A percentile compares a stretch with the other conserved stretches of the same genome.
phyloP scores from a whole-genome alignment of 2,888 invertebrate genomes.

The Gari tellinella region DNA sequence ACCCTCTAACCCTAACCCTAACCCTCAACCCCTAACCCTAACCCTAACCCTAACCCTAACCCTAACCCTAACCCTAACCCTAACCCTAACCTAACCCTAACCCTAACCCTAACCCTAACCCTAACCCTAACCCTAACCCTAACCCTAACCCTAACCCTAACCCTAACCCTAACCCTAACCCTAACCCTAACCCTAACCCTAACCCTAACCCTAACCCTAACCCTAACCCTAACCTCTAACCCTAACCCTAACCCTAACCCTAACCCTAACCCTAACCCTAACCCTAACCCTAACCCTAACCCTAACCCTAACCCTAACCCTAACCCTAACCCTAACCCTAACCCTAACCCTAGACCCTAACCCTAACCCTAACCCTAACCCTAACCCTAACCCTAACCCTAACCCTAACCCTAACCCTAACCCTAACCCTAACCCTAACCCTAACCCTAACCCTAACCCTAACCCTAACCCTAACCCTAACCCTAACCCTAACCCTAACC shows the following conservation, averaged over 20 bases:
- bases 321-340: conserved; percentile 61
- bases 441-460: conserved; percentile 54
- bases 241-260: conserved; percentile 51
- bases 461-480: conserved; percentile 51
- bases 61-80: conserved; percentile 53
- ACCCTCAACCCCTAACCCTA: conserved; percentile 70
- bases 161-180: conserved; percentile 51
- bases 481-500: conserved; percentile 49
- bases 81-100: no score
- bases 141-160: conserved; percentile 41
- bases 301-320: conserved; percentile 68
- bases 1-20: conserved; percentile 69
- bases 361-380: conserved; percentile 66
- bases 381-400: conserved; percentile 58
- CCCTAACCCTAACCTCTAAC: conserved; percentile 47
- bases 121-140: conserved; percentile 58
- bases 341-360: conserved; percentile 59
- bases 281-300: conserved; percentile 48
- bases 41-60: conserved; percentile 67
- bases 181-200: conserved; percentile 59
- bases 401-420: conserved; percentile 61
- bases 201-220: conserved; percentile 48
- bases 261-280: conserved; percentile 55
- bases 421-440: conserved; percentile 64
- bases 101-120: conserved; percentile 60